These are phyloP conservation scores for Mormyrops attenuatus DNA, from an alignment of 2,797 vertebrate genomes.

Conservation along the genomic window DNA sequence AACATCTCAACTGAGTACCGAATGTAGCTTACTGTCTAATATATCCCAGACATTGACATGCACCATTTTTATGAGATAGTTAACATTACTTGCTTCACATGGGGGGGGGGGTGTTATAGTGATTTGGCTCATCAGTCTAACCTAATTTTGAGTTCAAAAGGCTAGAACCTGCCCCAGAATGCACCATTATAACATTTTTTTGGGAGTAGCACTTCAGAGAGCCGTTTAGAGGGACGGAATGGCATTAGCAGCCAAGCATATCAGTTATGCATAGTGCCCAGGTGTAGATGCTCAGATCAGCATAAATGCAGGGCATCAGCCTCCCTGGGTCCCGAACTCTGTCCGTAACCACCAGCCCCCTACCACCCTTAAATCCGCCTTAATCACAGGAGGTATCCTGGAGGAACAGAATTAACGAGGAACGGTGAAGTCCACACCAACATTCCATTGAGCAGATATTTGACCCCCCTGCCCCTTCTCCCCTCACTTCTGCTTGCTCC, in stretches of 20 bases:
- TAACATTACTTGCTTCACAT: neutral
- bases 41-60: neutral
- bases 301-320: constrained; percentile 29
- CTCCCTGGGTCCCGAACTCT: constrained; percentile 63
- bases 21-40: neutral
- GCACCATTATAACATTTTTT: neutral
- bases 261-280: constrained; percentile 31
- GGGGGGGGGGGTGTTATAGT: neutral
- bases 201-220: neutral
- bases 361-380: constrained; percentile 52
- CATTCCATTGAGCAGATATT: neutral
- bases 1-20: neutral
- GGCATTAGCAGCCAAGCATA: neutral
- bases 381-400: constrained; percentile 62
- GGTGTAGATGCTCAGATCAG: constrained; percentile 42
- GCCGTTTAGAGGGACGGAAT: neutral
- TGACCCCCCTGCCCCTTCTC: neutral
- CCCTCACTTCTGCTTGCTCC: constrained; percentile 16
- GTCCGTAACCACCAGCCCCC: constrained; percentile 37
- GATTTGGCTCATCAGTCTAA: neutral
- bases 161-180: neutral
- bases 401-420: constrained; percentile 39
- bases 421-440: neutral
- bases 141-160: neutral
- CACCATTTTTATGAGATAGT: neutral